Conservation (phyloP, 2,888 invertebrate species). For the Cheilosia variabilis region DNA sequence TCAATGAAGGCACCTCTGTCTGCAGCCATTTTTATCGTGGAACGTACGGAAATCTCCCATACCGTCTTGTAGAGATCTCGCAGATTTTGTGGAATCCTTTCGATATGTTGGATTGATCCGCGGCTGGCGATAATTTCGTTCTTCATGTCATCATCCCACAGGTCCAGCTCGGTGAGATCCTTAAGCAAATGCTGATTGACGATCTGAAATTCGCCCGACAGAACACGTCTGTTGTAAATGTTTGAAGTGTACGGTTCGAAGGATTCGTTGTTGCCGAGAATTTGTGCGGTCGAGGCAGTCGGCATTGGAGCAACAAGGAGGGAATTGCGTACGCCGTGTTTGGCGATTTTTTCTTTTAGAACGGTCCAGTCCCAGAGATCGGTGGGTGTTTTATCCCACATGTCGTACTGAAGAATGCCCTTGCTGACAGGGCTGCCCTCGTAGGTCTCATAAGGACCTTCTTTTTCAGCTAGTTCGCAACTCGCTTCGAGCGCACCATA, state of each 20-base stretch:
- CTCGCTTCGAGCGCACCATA: conserved; percentile 98
- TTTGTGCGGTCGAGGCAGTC: conserved; percentile 99
- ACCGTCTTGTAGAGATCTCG: conserved; percentile 97
- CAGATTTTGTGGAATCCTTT: conserved; percentile 92
- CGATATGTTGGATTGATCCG: conserved; percentile 96
- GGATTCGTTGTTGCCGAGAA: conserved; percentile 99
- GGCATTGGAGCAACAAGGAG: conserved; percentile 98
- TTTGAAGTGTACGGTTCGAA: conserved; percentile 99
- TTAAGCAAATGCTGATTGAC: conserved; percentile 98
- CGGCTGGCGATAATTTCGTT: conserved; percentile 95
- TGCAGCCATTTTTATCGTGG: conserved; percentile 97
- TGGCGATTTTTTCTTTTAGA: conserved; percentile 92
- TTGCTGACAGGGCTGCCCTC: conserved; percentile 96
- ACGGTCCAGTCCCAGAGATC: conserved; percentile 94
- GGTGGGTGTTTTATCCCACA: conserved; percentile 97
- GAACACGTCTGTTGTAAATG: conserved; percentile 95
- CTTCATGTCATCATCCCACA: conserved; percentile 98
- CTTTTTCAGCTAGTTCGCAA: conserved; percentile 94
- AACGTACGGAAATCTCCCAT: conserved; percentile 98
- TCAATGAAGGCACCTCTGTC: conserved; percentile 99
- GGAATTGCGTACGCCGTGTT: conserved; percentile 96
- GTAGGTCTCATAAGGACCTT: conserved; percentile 96
- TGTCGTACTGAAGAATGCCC: conserved; percentile 98
- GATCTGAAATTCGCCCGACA: conserved; percentile 97
- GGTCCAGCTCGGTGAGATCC: conserved; percentile 94